phyloP scores from a whole-genome alignment of 2,888 invertebrate genomes.

The Coenonympha arcania region DNA sequence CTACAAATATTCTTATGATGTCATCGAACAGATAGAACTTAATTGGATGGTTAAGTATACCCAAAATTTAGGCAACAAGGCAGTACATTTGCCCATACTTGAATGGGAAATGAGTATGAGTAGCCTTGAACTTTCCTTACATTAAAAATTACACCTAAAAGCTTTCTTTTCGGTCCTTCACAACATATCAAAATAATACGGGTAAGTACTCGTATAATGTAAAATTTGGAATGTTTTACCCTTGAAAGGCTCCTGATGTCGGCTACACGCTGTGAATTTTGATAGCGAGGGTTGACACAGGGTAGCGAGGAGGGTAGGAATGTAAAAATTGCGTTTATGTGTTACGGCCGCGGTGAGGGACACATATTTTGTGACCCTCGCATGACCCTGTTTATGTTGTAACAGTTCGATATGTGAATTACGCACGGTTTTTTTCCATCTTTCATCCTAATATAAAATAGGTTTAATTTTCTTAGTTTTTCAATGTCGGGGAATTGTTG shows the following conservation, averaged over 20 bases:
- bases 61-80: too few species aligned
- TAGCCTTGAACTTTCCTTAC: background rate
- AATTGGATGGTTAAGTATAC: too few species aligned
- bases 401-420: background rate
- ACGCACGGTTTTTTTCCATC: too few species aligned
- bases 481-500: too few species aligned
- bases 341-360: slow-evolving; percentile 7
- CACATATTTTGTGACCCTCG: slow-evolving; percentile 12
- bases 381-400: background rate
- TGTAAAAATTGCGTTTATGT: slow-evolving; percentile 15
- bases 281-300: background rate
- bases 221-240: slow-evolving; percentile 8
- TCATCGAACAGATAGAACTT: too few species aligned
- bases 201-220: too few species aligned
- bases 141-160: background rate
- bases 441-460: too few species aligned
- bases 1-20: too few species aligned
- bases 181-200: slow-evolving; percentile 1
- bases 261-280: slow-evolving; percentile 12
- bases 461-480: too few species aligned
- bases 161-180: background rate
- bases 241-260: slow-evolving; percentile 13
- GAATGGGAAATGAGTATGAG: too few species aligned
- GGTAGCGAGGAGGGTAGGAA: slow-evolving; percentile 5
- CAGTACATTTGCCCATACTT: too few species aligned